Evolutionary conservation across 2,113 vertebrate genomes (phyloP), one percentile per base, ranked within the genome.

Genomic region (Podarcis raffonei): DNA sequence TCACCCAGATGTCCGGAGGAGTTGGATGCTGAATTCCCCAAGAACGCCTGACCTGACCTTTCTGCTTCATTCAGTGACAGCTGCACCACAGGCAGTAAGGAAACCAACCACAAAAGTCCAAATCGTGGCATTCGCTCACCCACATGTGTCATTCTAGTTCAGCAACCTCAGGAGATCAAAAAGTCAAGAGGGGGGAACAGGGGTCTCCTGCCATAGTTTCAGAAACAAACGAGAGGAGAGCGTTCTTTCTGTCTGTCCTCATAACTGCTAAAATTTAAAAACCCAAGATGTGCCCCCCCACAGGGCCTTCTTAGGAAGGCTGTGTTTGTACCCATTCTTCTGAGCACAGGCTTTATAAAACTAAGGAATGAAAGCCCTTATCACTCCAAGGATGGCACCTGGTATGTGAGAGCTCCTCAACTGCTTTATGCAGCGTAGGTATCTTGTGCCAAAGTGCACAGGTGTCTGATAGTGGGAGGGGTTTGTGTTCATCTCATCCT

Each of bases 1-100:
- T 91, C 91, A 86, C 39, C 76, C 90, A 59, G 89, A 83, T 48
- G 68, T 92, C 32, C 87, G 81, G 89, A 87, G 91, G 88, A 87
- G 48, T 90, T 2, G 66, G 59, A 81, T 93, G 77, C 0, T 0
- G 42, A 30, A 89, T 88, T 90, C 90, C 78, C 18, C 81, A 85
- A 62, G 88, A 82, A 74, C 59, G 5, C 32, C 9, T 62, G 20
- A 84, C 68, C 62, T 37, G 32, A 68, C 35, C 82, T 48, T 92
- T 89, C 78, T 88, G 89, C 89, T 94, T 93, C 68, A 57, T 90
- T 86, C 81, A 76, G 32, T 78, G 78, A 86, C 84, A 85, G 3
- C 0, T 88, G 42, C 65, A 66, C 48, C 84, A 92, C 59, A 91
- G 79, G 82, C 75, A 87, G 86, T 11, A 62, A 42, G 13, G 83